Conservation (phyloP, 2,113 vertebrate species). For the Brachyhypopomus gauderio region DNA sequence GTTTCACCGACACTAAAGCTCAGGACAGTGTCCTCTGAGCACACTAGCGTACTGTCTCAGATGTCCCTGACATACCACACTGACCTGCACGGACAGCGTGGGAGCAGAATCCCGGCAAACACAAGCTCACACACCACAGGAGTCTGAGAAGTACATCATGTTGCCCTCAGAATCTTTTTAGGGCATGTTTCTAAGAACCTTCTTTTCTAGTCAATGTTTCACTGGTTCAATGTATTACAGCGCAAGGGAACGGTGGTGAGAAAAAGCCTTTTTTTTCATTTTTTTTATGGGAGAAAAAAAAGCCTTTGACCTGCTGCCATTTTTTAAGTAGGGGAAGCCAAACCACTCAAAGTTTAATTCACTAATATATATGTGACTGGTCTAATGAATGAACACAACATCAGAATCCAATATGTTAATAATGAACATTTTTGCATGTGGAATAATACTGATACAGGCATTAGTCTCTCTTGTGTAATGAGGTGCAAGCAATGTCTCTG, state of each 20-base stretch:
- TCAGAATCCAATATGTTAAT: background rate
- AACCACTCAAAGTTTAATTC: background rate
- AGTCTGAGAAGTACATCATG: background rate
- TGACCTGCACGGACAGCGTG: background rate
- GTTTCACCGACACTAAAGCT: background rate
- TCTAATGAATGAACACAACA: background rate
- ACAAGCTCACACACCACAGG: background rate
- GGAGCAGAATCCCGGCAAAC: background rate
- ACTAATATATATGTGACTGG: background rate
- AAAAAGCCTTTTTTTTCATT: background rate
- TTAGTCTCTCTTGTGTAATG: constrained; percentile 31
- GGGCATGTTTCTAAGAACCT: background rate
- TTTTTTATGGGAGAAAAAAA: too few relatives aligned
- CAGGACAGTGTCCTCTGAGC: background rate
- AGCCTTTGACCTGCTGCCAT: too few relatives aligned
- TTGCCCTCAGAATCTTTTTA: background rate
- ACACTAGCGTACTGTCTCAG: background rate
- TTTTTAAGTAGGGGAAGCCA: background rate
- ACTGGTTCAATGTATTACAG: background rate
- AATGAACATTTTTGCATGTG: constrained; percentile 6
- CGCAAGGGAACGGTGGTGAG: background rate
- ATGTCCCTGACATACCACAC: background rate
- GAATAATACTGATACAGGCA: constrained; percentile 8
- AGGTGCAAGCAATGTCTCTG: constrained; percentile 24
- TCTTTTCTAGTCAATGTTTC: background rate